Conservation (phyloP, 2,113 vertebrate genomes). For the Gobius niger region DNA sequence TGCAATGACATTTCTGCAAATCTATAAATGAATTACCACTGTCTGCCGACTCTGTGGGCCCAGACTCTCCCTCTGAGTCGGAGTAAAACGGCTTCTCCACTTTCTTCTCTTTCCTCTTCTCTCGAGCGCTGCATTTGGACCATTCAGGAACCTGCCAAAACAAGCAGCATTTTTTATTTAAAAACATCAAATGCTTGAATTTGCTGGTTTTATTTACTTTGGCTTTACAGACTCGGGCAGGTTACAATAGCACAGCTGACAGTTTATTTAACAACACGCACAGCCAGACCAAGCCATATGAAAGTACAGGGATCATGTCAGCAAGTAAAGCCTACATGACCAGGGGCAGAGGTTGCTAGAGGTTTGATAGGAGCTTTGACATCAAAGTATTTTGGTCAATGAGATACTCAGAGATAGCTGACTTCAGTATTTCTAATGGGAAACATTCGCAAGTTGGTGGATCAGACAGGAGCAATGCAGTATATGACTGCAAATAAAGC, state of each 20-base stretch:
- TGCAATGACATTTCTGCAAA: too few species aligned
- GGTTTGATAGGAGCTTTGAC: constrained; percentile 65
- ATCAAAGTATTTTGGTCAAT: constrained; percentile 14
- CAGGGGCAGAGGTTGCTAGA: constrained; percentile 57
- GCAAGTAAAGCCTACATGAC: constrained; percentile 75
- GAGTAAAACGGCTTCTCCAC: constrained; percentile 98
- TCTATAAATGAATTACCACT: constrained; percentile 78
- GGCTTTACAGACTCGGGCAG: constrained; percentile 39
- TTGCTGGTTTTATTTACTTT: neutral
- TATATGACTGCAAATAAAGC: neutral
- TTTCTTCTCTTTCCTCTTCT: constrained; percentile 97
- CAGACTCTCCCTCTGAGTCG: constrained; percentile 93
- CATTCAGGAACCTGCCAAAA: constrained; percentile 91
- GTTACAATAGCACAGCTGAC: constrained; percentile 67
- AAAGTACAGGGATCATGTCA: constrained; percentile 44
- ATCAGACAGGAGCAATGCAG: neutral
- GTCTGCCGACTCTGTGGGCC: constrained; percentile 94
- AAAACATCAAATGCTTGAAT: constrained; percentile 17
- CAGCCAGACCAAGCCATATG: constrained; percentile 58
- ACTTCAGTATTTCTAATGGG: neutral
- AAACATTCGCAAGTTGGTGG: neutral
- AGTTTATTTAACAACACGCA: constrained; percentile 57
- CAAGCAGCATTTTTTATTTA: neutral
- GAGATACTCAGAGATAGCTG: neutral
- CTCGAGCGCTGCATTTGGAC: constrained; percentile 94